Evolutionary conservation across 2,113 vertebrate genomes (phyloP).

Genomic region (Microcebus griseorufus): DNA sequence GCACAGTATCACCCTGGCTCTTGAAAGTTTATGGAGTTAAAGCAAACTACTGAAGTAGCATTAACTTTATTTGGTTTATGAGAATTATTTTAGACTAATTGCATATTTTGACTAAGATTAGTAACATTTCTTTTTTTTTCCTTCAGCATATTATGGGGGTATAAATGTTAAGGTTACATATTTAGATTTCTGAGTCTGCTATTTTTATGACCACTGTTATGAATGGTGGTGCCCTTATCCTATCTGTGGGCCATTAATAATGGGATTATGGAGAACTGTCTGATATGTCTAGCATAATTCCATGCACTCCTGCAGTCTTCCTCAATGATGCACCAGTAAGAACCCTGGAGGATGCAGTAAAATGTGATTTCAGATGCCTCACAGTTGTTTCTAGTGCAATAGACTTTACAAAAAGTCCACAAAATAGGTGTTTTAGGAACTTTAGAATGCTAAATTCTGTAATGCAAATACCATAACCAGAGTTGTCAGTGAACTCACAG

Average conservation of each 20-base stretch:
- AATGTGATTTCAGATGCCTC: not conserved
- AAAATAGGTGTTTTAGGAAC: not conserved
- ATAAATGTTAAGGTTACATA: too few species aligned
- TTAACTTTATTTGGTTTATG: constrained; percentile 49
- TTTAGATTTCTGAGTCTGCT: constrained; percentile 29
- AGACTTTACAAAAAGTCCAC: not conserved
- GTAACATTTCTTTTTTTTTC: not conserved
- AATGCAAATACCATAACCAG: not conserved
- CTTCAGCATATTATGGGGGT: too few species aligned
- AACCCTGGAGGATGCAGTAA: not conserved
- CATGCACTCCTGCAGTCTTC: not conserved
- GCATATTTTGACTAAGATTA: constrained; percentile 56
- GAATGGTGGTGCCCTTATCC: not conserved
- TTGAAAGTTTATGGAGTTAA: constrained; percentile 2
- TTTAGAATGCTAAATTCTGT: not conserved
- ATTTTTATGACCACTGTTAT: constrained; percentile 15
- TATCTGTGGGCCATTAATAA: not conserved
- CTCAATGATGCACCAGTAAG: not conserved
- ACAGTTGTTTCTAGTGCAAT: not conserved
- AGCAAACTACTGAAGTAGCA: constrained; percentile 37
- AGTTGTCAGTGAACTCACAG: not conserved
- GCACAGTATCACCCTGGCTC: not conserved
- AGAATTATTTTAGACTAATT: constrained; percentile 56
- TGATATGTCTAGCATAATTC: not conserved
- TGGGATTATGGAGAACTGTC: not conserved